These are phyloP conservation scores for Procavia capensis DNA, from an alignment of 2,113 vertebrate species.

Conservation along the genomic window DNA sequence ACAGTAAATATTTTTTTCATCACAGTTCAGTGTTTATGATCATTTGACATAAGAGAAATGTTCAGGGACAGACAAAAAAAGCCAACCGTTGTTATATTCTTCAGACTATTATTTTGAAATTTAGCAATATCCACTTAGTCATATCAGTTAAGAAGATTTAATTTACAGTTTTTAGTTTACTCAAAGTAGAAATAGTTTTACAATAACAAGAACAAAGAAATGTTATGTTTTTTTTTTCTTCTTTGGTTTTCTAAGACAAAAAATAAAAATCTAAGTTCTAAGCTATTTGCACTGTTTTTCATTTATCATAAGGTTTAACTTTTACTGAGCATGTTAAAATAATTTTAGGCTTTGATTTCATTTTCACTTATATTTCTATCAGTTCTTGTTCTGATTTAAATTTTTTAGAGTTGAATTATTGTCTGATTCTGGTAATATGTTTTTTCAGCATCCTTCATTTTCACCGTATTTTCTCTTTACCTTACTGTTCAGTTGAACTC, in stretches of 20 bases:
- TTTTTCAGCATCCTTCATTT: not conserved
- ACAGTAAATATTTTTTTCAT: not conserved
- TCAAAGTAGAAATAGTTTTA: not conserved
- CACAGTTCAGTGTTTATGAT: not conserved
- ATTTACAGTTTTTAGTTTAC: not conserved
- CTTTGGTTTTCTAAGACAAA: not conserved
- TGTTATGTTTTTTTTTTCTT: not conserved
- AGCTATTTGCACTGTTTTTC: not conserved
- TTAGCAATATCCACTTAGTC: not conserved
- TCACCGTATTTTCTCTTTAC: not conserved
- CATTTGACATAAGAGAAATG: not conserved
- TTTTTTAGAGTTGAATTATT: not conserved
- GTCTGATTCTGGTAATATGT: not conserved
- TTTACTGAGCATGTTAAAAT: not conserved
- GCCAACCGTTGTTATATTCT: not conserved
- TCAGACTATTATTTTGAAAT: not conserved
- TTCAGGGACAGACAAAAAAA: not conserved
- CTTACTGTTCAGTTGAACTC: not conserved
- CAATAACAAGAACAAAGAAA: not conserved
- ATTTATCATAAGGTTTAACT: not conserved
- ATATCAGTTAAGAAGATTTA: not conserved
- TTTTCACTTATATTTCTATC: not conserved
- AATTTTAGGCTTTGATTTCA: not conserved
- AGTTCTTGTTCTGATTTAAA: not conserved
- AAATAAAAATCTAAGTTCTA: not conserved